Evolutionary conservation across 2,113 vertebrate species (phyloP), one percentile per base, ranked within the genome.

Genomic region (Thunnus thynnus): DNA sequence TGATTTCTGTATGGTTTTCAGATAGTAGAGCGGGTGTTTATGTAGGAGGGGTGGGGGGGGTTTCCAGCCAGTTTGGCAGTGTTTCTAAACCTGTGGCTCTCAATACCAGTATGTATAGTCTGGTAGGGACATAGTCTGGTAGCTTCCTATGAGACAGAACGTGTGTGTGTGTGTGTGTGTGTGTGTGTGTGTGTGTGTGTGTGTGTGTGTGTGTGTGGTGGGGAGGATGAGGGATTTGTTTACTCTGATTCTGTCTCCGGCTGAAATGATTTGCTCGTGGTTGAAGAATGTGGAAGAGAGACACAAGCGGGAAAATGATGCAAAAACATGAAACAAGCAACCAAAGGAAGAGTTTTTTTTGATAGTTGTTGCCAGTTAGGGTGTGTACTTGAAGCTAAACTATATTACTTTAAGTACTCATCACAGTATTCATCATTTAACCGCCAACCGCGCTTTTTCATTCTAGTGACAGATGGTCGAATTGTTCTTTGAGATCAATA

Each of bases 81-180:
- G 13, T 32, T 27, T 58, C 20, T 65, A 32, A 30, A 64, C 60
- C 54, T 55, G 71, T 7, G 71, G 22, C 36, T 67, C 51, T 48
- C 20, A 1, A 13, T 68, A n/a, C 52, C 69, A 41, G 22, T 22
- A 22, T 22, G 22, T 22, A 22, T 22, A 22, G 22, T 22, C 22
- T 20, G 16, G 11, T 17, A 16, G 20, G 9, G 54, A n/a, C 22
- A 12, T 4, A 8, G 32, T 30, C 36, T 3, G 48, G 25, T 22
- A 36, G 67, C 41, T n/a, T 72, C 22, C 54, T 20, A 20, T 55
- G 54, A 55, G 3, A n/a, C 13, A 52, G 2, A 55, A 55, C 22
- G 51, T 6, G 51, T 54, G 51, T 54, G 16, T 54, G 51, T 54
- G 16, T 18, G 16, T 14, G 27, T 30, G 27, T 30, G 9, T 41